These are phyloP conservation scores for Moxostoma hubbsi DNA, from an alignment of 2,797 vertebrate species.

Conservation along the genomic window DNA sequence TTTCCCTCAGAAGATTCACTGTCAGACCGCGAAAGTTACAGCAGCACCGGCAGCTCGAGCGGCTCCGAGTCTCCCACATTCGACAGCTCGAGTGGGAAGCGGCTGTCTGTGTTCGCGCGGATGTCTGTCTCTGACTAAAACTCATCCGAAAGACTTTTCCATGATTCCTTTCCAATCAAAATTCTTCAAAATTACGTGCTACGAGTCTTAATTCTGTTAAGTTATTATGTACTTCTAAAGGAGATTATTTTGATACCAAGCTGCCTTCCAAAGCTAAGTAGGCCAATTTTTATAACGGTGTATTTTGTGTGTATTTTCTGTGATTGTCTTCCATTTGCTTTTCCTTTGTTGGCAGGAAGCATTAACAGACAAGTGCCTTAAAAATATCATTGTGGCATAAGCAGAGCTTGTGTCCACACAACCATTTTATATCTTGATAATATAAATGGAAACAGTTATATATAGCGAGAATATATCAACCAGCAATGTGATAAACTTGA, in stretches of 20 bases:
- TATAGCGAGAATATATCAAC: constrained; percentile 52
- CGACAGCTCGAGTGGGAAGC: constrained; percentile 72
- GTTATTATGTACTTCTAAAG: constrained; percentile 59
- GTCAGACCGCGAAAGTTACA: constrained; percentile 83
- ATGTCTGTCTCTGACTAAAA: constrained; percentile 84
- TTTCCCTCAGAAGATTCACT: constrained; percentile 85
- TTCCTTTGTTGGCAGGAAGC: constrained; percentile 65
- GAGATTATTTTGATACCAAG: constrained; percentile 72
- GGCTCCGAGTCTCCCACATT: constrained; percentile 84
- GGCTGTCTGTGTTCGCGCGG: constrained; percentile 83
- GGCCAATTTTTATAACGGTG: constrained; percentile 61
- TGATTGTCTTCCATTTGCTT: constrained; percentile 72
- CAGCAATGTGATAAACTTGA: constrained; percentile 75
- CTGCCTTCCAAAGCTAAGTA: constrained; percentile 68
- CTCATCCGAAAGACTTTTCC: constrained; percentile 5
- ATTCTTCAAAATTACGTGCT: constrained; percentile 61
- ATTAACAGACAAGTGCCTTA: constrained; percentile 60
- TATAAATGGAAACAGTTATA: neutral
- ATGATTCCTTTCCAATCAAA: constrained; percentile 21
- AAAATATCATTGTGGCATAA: constrained; percentile 39
- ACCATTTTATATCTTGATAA: neutral
- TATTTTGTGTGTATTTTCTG: constrained; percentile 59
- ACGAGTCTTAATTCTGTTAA: constrained; percentile 72
- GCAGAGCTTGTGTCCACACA: constrained; percentile 26
- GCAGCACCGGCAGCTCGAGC: constrained; percentile 82